Conservation (phyloP, 2,888 invertebrate species). For the Agriopis marginaria region DNA sequence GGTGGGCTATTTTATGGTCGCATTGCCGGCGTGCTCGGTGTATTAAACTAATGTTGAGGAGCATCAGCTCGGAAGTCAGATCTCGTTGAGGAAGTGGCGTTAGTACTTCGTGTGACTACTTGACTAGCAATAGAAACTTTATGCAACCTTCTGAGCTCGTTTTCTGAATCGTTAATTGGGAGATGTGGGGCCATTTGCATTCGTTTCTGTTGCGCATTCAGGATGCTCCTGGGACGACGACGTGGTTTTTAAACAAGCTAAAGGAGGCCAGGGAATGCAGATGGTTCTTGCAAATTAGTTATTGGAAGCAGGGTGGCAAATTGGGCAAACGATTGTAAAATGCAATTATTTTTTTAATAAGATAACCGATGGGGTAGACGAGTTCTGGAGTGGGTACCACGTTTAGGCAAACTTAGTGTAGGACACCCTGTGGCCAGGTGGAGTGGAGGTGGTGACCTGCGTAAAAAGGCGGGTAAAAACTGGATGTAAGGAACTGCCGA, state of each 20-base stretch:
- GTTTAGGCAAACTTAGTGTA: no score
- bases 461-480: no score
- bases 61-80: constrained; percentile 63
- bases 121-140: constrained; percentile 58
- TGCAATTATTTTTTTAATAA: no score
- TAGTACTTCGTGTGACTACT: constrained; percentile 51
- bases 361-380: no score
- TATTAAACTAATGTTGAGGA: constrained; percentile 48
- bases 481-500: no score
- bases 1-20: constrained; percentile 46
- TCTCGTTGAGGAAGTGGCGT: constrained; percentile 58
- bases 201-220: constrained; percentile 43
- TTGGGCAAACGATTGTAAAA: constrained; percentile 30
- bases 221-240: constrained; percentile 42
- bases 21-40: constrained; percentile 48
- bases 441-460: no score
- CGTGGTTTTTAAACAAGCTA: constrained; percentile 40
- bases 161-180: constrained; percentile 53
- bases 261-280: constrained; percentile 28
- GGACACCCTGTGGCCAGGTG: no score
- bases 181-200: constrained; percentile 47
- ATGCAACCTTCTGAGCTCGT: constrained; percentile 56
- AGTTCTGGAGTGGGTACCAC: no score
- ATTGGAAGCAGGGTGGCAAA: constrained; percentile 12
- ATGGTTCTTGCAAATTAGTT: constrained; percentile 31